Conservation (phyloP, 2,113 vertebrate genomes). For the Cichladusa arquata region DNA sequence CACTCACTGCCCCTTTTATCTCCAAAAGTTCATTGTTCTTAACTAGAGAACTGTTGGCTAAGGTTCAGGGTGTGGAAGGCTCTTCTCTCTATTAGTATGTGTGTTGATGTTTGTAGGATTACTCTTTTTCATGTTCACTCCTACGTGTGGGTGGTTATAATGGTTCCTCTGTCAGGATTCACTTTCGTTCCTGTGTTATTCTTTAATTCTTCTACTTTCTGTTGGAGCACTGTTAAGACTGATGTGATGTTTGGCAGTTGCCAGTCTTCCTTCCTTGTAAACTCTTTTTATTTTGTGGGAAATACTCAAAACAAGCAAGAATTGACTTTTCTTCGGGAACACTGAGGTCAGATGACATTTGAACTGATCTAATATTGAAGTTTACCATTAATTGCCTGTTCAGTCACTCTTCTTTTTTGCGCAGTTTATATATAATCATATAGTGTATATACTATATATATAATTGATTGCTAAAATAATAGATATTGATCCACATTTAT, state of each 20-base stretch:
- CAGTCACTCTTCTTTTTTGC: no score
- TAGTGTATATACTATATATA: not conserved
- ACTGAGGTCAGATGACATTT: not conserved
- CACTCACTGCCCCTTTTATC: not conserved
- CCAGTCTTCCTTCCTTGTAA: not conserved
- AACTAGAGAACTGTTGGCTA: not conserved
- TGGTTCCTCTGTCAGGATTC: not conserved
- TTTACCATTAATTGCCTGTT: not conserved
- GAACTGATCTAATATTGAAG: not conserved
- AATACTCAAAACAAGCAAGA: not conserved
- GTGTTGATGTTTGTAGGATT: not conserved
- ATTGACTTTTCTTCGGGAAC: not conserved
- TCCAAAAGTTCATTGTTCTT: not conserved
- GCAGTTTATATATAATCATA: not conserved
- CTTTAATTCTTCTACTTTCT: not conserved
- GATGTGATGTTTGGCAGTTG: not conserved
- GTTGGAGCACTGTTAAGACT: not conserved
- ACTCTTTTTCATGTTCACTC: not conserved
- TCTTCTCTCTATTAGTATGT: not conserved
- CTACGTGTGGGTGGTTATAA: fast-evolving
- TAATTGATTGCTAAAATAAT: not conserved
- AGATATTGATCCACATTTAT: not conserved
- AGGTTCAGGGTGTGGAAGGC: not conserved
- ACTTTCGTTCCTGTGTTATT: not conserved
- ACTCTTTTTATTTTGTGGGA: not conserved